Evolutionary conservation across 2,113 vertebrate genomes (phyloP), one percentile per base, ranked within the genome.

Genomic region (Sialia sialis): DNA sequence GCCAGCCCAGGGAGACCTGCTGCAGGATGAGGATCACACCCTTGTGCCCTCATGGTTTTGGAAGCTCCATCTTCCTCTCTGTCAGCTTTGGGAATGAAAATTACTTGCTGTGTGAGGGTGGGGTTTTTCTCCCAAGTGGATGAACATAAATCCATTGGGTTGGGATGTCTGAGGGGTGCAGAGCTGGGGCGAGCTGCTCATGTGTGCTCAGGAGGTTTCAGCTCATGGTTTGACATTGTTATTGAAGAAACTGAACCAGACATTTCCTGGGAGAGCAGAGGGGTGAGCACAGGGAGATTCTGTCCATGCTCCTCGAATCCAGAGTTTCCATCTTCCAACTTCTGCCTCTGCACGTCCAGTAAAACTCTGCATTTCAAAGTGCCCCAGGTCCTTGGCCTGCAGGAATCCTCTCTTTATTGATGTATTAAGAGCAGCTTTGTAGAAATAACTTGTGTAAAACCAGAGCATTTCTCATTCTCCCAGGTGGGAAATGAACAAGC

Each of bases 401-500:
- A 63, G 87, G 58, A 86, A 52, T 4, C 13, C 58, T 56, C 72
- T 60, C 67, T 52, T 63, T 72, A 68, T 46, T 48, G 25, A 2
- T 32, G 20, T 32, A 10, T 64, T 72, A 43, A 38, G 49, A 36
- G 27, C 1, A 9, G 51, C 89, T 72, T 48, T 19, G 60, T 56
- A 75, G 91, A 84, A 92, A 62, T 67, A 74, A 77, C 44, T 38
- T 38, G 41, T 58, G 25, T 32, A 87, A 89, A 93, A 91, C 55
- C 32, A 82, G 90, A 90, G 44, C 49, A 4, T 80, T 91, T 91
- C 90, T 91, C 54, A 10, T 72, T 94, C 87, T 76, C 67, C 81
- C 72, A n/a, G 68, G 87, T 3, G 5, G 52, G 48, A 64, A 59
- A 54, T 32, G 92, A 85, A 67, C 62, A 72, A 49, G 58, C 2